A percentile compares a stretch with the other conserved stretches of the same genome.
Conservation (phyloP, 1,140 invertebrate species). For the Macrosteles quadrilineatus region DNA sequence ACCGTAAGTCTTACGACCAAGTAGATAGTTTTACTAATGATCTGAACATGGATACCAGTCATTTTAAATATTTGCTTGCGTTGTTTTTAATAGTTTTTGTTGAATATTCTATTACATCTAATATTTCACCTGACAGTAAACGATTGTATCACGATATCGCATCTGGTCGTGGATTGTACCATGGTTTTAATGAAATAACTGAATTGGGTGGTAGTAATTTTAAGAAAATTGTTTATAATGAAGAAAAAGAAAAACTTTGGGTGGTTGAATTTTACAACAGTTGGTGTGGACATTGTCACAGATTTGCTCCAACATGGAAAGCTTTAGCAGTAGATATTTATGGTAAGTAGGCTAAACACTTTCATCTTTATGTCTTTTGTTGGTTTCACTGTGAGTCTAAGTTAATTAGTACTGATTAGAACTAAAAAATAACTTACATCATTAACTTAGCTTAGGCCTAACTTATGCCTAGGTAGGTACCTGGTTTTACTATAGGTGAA, state of each 20-base stretch:
- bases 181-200: slow-evolving; percentile 58
- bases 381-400: no score
- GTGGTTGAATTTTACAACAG: slow-evolving; percentile 87
- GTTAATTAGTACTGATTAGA: no score
- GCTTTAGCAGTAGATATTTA: slow-evolving; percentile 63
- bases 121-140: slow-evolving; percentile 33
- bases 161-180: slow-evolving; percentile 57
- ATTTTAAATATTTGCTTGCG: no score
- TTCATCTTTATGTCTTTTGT: no score
- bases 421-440: no score
- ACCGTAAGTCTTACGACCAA: no score
- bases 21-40: no score
- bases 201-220: slow-evolving; percentile 62
- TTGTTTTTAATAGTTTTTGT: neutral
- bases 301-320: slow-evolving; percentile 80
- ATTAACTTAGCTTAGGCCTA: no score
- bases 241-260: slow-evolving; percentile 62
- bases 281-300: slow-evolving; percentile 85
- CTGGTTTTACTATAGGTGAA: no score
- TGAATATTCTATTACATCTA: neutral
- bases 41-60: no score
- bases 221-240: slow-evolving; percentile 58
- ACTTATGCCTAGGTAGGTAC: no score
- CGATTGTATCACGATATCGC: slow-evolving; percentile 37
- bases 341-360: slow-evolving; percentile 55